Evolutionary conservation across 2,797 vertebrate species (phyloP).

Genomic region (Glyptemys insculpta): DNA sequence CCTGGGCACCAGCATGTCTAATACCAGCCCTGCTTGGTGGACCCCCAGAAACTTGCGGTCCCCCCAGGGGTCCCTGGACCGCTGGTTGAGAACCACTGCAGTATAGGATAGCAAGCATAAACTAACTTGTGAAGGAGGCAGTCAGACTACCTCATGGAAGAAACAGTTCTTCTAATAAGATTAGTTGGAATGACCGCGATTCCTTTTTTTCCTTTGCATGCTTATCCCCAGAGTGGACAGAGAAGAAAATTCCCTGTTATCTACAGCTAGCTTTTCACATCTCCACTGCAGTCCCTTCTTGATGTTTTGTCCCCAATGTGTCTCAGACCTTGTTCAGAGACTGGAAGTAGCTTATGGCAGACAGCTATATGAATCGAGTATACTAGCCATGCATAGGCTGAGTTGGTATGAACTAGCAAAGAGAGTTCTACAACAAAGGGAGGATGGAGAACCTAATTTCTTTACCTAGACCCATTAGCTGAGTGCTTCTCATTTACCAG

Average conservation of each 20-base stretch:
- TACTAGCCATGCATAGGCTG: not conserved
- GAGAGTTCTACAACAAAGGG: not conserved
- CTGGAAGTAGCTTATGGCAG: not conserved
- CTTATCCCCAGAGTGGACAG: not conserved
- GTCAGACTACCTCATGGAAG: not conserved
- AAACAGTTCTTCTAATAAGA: not conserved
- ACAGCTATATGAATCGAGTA: not conserved
- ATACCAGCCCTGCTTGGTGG: too few relatives aligned
- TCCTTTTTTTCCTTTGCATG: not conserved
- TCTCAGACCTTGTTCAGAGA: not conserved
- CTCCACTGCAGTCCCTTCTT: not conserved
- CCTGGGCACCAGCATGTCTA: too few relatives aligned
- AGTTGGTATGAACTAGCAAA: not conserved
- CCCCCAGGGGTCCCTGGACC: too few relatives aligned
- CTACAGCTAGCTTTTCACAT: not conserved
- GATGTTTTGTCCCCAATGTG: not conserved
- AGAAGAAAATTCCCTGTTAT: not conserved
- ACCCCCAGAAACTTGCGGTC: too few relatives aligned
- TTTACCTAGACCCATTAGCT: not conserved
- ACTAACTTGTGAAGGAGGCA: not conserved
- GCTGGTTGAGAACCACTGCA: not conserved
- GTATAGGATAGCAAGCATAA: not conserved
- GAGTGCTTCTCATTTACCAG: not conserved
- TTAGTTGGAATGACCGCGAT: not conserved
- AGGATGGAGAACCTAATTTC: not conserved